Percentiles rank a stretch among this genome's conserved stretches.
Evolutionary conservation across 2,113 vertebrate genomes (phyloP).

Genomic region (Sinocyclocheilus maitianheensis): DNA sequence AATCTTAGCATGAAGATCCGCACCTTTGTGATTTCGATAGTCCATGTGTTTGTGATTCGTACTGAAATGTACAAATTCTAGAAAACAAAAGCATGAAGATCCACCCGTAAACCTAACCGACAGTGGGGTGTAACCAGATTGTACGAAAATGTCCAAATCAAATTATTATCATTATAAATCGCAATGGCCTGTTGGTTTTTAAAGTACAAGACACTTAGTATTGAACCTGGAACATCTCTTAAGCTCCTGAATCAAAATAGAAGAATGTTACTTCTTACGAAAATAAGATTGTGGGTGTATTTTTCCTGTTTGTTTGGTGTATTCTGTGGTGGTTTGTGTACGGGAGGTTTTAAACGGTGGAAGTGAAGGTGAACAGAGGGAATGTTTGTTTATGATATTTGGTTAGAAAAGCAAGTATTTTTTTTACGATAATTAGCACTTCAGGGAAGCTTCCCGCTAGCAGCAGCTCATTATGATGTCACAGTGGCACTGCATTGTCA

Average conservation of each 20-base stretch:
- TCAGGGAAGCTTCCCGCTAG: background rate
- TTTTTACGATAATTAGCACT: conserved; percentile 35
- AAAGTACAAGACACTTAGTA: background rate
- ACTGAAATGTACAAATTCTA: background rate
- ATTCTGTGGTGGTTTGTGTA: conserved; percentile 46
- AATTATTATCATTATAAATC: background rate
- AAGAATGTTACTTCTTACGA: background rate
- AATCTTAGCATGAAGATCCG: background rate
- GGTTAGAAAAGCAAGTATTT: conserved; percentile 22
- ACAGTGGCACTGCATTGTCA: background rate
- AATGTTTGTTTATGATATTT: conserved; percentile 33
- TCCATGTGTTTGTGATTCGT: background rate
- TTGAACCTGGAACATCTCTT: background rate
- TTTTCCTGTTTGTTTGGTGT: conserved; percentile 27
- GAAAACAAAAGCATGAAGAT: background rate
- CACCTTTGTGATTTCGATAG: background rate
- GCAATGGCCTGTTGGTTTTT: background rate
- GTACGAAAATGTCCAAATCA: background rate
- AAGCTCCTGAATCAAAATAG: background rate
- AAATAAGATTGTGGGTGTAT: conserved; percentile 10
- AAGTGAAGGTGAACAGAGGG: conserved; percentile 52
- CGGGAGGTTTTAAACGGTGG: conserved; percentile 57
- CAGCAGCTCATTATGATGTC: conserved; percentile 17
- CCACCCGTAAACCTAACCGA: background rate
- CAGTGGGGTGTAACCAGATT: background rate